Evolutionary conservation across 2,113 vertebrate species (phyloP), one percentile per base, ranked within the genome.

Genomic region (Phaethon lepturus): DNA sequence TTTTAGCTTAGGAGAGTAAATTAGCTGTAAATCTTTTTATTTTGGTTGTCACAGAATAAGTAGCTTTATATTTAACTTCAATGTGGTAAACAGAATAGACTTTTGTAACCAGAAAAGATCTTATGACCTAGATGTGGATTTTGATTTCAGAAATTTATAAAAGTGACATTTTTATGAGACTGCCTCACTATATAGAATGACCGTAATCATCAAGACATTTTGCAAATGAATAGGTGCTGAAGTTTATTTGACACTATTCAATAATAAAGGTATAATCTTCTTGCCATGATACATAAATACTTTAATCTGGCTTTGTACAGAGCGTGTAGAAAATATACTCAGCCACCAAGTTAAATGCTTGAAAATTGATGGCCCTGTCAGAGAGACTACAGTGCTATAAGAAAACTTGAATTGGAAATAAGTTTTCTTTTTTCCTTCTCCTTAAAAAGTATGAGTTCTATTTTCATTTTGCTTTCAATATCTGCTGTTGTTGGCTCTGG

Each of bases 171-270:
- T 94, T 95, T 93, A 85, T 93, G 91, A 91, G 84, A 23, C 84
- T 95, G 66, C 56, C 47, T 97, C 53, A 26, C 64, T 94, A 4
- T 63, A 66, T 66, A n/a, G 93, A 90, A 89, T 95, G 62, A 73
- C 86, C 13, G 6, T 82, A 91, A 91, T 96, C 84, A 78, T 95
- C 69, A 82, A 90, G 92, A 59, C 69, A 76, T 90, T 94, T 93
- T 94, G 84, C 66, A 95, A 91, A 93, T 93, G 77, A 94, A 88
- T 93, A 95, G 69, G 28, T 93, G 62, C 62, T 91, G 91, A 85
- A 85, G 91, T 93, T 96, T 95, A 86, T 91, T 95, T 95, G 96
- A 95, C 86, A 62, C 77, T 94, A 7, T 89, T 95, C 80, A 81
- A 12, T 95, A 95, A 73, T 87, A 95, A 91, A 87, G 69, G 66